Conservation (phyloP, 2,797 vertebrate species). For the Xerus rutilus region DNA sequence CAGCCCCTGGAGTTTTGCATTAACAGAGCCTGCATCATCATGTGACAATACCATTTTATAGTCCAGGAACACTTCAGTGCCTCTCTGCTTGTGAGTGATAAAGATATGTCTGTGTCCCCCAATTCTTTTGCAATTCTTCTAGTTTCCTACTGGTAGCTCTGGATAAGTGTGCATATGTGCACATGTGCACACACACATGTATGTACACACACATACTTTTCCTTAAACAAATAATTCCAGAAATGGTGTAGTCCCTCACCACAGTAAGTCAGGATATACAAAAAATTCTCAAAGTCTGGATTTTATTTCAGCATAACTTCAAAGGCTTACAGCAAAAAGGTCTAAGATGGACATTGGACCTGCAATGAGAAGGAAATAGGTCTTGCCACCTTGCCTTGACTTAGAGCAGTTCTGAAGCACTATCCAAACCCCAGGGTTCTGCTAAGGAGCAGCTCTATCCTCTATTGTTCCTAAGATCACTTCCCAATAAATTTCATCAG, state of each 20-base stretch:
- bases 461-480: not conserved
- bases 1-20: not conserved
- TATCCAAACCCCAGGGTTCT: not conserved
- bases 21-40: not conserved
- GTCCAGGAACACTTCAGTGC: too few species aligned
- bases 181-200: not conserved
- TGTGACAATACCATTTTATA: not conserved
- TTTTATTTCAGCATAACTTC: not conserved
- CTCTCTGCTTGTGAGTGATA: not conserved
- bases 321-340: not conserved
- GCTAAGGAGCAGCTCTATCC: not conserved
- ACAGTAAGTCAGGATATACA: not conserved
- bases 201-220: not conserved
- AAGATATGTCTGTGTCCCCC: not conserved
- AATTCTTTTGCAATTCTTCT: not conserved
- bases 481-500: not conserved
- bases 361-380: not conserved
- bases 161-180: too few species aligned
- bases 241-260: not conserved
- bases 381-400: not conserved
- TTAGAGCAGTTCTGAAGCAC: not conserved
- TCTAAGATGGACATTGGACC: not conserved
- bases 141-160: not conserved
- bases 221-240: not conserved
- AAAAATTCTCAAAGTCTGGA: not conserved